phyloP scores from a whole-genome alignment of 2,888 invertebrate genomes.

The Pterostichus madidus region DNA sequence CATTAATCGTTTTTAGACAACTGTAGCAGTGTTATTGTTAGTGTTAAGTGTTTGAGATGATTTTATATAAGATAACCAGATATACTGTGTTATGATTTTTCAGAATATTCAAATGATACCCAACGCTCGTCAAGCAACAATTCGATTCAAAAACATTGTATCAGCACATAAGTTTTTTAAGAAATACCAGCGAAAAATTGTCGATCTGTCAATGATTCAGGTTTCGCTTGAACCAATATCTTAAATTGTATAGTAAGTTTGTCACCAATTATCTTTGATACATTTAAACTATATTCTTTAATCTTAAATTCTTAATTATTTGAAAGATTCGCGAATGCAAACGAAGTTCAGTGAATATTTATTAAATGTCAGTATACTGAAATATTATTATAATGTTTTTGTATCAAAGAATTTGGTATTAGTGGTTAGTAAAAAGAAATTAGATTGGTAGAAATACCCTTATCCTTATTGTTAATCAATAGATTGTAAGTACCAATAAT shows the following conservation, averaged over 20 bases:
- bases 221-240: conserved; percentile 74
- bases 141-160: conserved; percentile 79
- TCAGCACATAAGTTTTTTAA: conserved; percentile 80
- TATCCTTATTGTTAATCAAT: conserved; percentile 17
- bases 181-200: conserved; percentile 80
- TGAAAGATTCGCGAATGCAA: neutral
- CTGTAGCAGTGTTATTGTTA: conserved; percentile 25
- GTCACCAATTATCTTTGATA: conserved; percentile 20
- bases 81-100: conserved; percentile 69
- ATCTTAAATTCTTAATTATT: neutral
- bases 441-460: neutral
- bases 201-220: conserved; percentile 79
- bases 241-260: conserved; percentile 29
- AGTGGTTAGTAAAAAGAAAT: neutral
- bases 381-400: neutral
- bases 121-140: conserved; percentile 76
- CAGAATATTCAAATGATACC: conserved; percentile 76
- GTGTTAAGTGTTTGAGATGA: conserved; percentile 9
- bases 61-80: conserved; percentile 17
- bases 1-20: conserved; percentile 16
- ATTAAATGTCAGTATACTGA: neutral
- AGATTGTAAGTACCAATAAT: conserved; percentile 15
- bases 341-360: too few relatives aligned
- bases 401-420: conserved; percentile 26
- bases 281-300: neutral